phyloP scores from a whole-genome alignment of 2,888 invertebrate genomes.

The Oxystoma pomonae region DNA sequence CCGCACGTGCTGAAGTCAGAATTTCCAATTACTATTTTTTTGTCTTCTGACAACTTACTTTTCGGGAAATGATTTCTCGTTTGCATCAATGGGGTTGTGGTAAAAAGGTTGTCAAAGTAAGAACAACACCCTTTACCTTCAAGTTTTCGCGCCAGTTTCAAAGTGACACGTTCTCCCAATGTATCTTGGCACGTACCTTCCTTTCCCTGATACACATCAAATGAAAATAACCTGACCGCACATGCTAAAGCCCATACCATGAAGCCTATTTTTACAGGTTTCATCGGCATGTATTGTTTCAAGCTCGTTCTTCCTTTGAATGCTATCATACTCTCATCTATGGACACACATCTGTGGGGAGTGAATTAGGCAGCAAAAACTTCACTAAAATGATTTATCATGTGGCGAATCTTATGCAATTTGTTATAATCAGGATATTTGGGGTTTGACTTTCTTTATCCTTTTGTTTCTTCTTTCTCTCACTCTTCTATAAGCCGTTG shows the following conservation, averaged over 20 bases:
- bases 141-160: constrained; percentile 28
- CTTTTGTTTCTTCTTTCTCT: too few species aligned
- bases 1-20: constrained; percentile 26
- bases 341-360: constrained; percentile 11
- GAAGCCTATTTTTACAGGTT: constrained; percentile 29
- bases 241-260: constrained; percentile 24
- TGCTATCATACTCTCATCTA: constrained; percentile 20
- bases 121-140: constrained; percentile 28
- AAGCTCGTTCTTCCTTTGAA: constrained; percentile 25
- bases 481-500: too few species aligned
- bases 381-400: constrained; percentile 15
- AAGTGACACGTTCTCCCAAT: constrained; percentile 32
- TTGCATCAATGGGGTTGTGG: constrained; percentile 30
- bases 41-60: constrained; percentile 27
- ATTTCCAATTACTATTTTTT: constrained; percentile 27
- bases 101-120: constrained; percentile 36
- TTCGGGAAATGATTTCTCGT: constrained; percentile 33
- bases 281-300: constrained; percentile 30
- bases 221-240: constrained; percentile 4
- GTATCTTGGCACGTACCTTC: constrained; percentile 9
- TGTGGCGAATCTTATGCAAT: too few species aligned
- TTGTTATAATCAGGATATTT: too few species aligned
- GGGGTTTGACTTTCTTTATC: too few species aligned
- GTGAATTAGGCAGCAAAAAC: constrained; percentile 13
- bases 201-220: constrained; percentile 20